Evolutionary conservation across 1,140 invertebrate species (phyloP).

Genomic region (Pteromalus puparum): DNA sequence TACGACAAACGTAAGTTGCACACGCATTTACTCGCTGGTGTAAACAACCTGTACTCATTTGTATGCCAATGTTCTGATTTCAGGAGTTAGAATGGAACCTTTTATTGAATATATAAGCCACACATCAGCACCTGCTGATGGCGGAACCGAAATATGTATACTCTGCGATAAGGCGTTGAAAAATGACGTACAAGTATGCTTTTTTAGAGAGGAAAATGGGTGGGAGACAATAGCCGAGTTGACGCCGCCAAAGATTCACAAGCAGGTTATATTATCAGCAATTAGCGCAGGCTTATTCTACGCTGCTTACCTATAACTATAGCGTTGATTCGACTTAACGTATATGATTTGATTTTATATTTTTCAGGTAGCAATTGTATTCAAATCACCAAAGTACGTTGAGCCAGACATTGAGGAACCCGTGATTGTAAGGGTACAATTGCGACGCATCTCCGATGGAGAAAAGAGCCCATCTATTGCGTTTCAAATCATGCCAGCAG

Average conservation of each 20-base stretch:
- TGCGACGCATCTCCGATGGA: constrained; percentile 87
- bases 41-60: too few relatives aligned
- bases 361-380: constrained; percentile 81
- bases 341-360: background rate
- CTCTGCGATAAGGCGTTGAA: constrained; percentile 93
- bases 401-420: constrained; percentile 81
- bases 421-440: constrained; percentile 84
- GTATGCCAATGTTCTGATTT: background rate
- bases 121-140: constrained; percentile 86
- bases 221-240: constrained; percentile 94
- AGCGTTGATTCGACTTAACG: background rate
- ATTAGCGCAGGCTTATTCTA: too few relatives aligned
- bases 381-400: constrained; percentile 85
- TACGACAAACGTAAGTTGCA: constrained; percentile 92
- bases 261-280: constrained; percentile 77
- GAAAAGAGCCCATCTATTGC: constrained; percentile 84
- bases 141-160: constrained; percentile 93
- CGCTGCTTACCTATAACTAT: background rate
- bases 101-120: constrained; percentile 91
- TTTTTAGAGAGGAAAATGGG: constrained; percentile 89
- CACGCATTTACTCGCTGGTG: background rate
- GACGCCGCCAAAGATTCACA: constrained; percentile 91
- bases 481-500: constrained; percentile 84
- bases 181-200: constrained; percentile 93
- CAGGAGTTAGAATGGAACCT: constrained; percentile 85